Percentiles rank a stretch among this genome's conserved stretches.
Conservation (phyloP, 1,140 invertebrate genomes). For the Cyphomyrmex costatus region DNA sequence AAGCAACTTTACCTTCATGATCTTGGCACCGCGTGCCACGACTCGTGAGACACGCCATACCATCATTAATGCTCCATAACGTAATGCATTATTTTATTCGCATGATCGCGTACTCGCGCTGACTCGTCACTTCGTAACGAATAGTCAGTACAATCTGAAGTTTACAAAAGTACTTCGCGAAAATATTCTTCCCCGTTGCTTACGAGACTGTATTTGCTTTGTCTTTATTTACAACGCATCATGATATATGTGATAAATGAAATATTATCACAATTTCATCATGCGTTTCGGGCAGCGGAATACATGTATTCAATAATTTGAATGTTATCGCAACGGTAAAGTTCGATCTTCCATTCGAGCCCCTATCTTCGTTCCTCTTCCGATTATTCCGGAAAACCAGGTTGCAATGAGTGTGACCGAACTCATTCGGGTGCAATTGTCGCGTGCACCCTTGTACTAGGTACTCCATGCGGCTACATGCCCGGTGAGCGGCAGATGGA, state of each 20-base stretch:
- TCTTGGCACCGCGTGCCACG: constrained; percentile 71
- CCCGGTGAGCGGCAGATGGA: constrained; percentile 39
- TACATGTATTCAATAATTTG: not conserved
- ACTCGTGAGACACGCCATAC: constrained; percentile 65
- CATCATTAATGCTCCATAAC: constrained; percentile 64
- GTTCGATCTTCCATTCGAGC: not conserved
- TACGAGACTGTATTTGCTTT: not conserved
- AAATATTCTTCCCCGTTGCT: constrained; percentile 3
- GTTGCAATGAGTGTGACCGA: constrained; percentile 26
- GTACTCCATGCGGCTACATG: constrained; percentile 60
- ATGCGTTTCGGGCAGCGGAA: not conserved
- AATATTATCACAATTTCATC: not conserved
- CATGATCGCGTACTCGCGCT: constrained; percentile 56
- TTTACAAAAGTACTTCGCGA: constrained; percentile 12
- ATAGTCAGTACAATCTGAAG: not conserved
- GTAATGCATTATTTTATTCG: constrained; percentile 69
- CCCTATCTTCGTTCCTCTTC: not conserved
- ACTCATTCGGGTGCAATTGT: constrained; percentile 64
- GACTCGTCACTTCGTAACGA: constrained; percentile 57
- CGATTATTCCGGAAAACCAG: not conserved
- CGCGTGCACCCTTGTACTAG: constrained; percentile 73
- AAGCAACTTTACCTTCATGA: constrained; percentile 67
- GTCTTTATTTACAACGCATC: not conserved
- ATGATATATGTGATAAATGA: not conserved
- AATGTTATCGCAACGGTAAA: not conserved